Percentiles rank a stretch among this genome's conserved stretches.
These are phyloP conservation scores for Andrena marginata DNA, from an alignment of 2,888 invertebrate genomes.

Conservation along the genomic window DNA sequence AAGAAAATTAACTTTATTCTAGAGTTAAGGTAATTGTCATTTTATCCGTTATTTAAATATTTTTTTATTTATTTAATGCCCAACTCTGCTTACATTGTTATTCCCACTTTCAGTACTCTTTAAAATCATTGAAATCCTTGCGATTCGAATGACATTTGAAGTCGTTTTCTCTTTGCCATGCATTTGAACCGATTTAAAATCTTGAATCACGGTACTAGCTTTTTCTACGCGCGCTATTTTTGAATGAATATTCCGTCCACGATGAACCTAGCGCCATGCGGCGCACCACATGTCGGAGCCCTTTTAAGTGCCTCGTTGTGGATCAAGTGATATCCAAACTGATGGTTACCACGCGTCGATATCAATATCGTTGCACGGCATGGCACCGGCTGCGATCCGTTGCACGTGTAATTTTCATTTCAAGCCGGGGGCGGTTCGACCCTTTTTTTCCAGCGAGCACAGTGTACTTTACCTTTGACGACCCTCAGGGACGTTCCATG, in stretches of 20 bases:
- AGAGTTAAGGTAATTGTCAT: too few relatives aligned
- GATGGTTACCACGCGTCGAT: conserved; percentile 62
- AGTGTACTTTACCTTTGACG: conserved; percentile 1
- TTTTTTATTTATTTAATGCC: too few relatives aligned
- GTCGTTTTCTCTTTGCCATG: too few relatives aligned
- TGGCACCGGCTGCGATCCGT: conserved; percentile 46
- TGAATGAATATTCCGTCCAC: not conserved
- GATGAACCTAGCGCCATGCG: conserved; percentile 63
- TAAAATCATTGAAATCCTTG: too few relatives aligned
- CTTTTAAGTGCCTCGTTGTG: conserved; percentile 58
- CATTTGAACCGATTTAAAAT: too few relatives aligned
- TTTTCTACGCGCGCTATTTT: not conserved
- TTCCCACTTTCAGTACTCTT: too few relatives aligned
- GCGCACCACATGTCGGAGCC: conserved; percentile 67
- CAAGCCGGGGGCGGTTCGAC: conserved; percentile 17
- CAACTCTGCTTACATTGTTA: too few relatives aligned
- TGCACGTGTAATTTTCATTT: conserved; percentile 49
- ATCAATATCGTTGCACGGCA: conserved; percentile 62
- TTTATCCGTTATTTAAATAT: too few relatives aligned
- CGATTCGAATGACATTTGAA: too few relatives aligned
- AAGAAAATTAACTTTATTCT: too few relatives aligned
- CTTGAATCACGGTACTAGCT: too few relatives aligned
- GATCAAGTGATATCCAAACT: conserved; percentile 57
- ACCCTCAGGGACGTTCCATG: conserved; percentile 20
- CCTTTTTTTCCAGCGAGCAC: conserved; percentile 38